A percentile compares a stretch with the other conserved stretches of the same genome.
Evolutionary conservation across 2,113 vertebrate species (phyloP).

Genomic region (Sciurus niger): DNA sequence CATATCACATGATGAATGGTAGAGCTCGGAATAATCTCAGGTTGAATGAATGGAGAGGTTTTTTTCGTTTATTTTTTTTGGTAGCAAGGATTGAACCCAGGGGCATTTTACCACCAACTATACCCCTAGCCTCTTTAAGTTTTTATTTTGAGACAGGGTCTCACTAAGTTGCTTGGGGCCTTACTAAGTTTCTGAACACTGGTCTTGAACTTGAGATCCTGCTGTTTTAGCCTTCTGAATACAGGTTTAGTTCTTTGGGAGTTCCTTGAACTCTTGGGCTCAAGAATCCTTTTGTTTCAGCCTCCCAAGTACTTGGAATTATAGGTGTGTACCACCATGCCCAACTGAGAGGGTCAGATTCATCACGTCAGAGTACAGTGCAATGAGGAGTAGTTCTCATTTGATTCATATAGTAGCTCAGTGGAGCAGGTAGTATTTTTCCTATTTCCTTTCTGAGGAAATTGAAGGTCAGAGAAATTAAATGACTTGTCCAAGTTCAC

Average conservation of each 20-base stretch:
- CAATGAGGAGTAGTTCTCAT: constrained; percentile 5
- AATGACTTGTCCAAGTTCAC: constrained; percentile 61
- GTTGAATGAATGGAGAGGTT: not conserved
- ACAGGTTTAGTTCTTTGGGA: not conserved
- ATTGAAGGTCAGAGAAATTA: constrained; percentile 55
- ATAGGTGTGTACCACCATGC: too few relatives aligned
- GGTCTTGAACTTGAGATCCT: too few relatives aligned
- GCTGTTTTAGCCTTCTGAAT: too few relatives aligned
- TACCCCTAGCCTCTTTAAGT: too few relatives aligned
- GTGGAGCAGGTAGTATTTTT: constrained; percentile 39
- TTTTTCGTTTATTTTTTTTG: too few relatives aligned
- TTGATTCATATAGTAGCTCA: constrained; percentile 43
- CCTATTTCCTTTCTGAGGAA: not conserved
- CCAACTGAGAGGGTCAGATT: not conserved
- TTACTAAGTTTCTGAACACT: too few relatives aligned
- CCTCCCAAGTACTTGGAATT: not conserved
- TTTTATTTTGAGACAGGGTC: not conserved
- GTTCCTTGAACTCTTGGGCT: not conserved
- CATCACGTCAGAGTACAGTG: constrained; percentile 21
- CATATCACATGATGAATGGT: not conserved
- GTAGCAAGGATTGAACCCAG: too few relatives aligned
- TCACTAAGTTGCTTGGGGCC: too few relatives aligned
- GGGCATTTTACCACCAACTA: too few relatives aligned
- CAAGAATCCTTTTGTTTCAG: not conserved
- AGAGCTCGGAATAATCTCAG: not conserved